Base-by-base conservation (phyloP, 2,888 invertebrate genomes). In the Agrenia bidenticulata region DNA sequence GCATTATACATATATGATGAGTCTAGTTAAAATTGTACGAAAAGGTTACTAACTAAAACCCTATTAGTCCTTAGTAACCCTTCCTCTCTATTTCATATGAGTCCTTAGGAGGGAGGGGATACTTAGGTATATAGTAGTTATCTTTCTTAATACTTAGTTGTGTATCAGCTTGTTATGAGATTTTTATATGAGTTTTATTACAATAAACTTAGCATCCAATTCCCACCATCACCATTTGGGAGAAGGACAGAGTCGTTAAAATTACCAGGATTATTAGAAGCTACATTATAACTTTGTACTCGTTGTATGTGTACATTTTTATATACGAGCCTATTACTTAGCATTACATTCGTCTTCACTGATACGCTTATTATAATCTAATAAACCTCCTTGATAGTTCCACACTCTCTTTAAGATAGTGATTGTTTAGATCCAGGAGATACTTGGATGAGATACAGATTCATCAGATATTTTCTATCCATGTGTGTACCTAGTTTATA, bases 281-380 rank as follows among this genome's bases (percentile, higher is more conserved):
- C 41, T 57, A 37, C 56, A 57, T 54, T 54, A 26, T 41, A 19
- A 51, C 51, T 21, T 51, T 51, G 51, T 51, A 24, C 2, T 15
- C 51, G n/a, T n/a, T n/a, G n/a, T 9, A 15, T 19, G 21, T 24
- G 7, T 21, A 51, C 13, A 51, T 7, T 7, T 17, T 19, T 49
- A 49, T 51, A 15, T 11, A 23, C 7, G 21, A 51, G 4, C 32
- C 55, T 55, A 55, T 55, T 55, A 55, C 37, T 51, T 23, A 51
- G 23, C 23, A 51, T 57, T 27, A 41, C 41, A 57, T 58, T 58
- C 41, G 27, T 5, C 23, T 27, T 45, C 54, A 23, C 58, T 58
- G 58, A 58, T 58, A 58, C 26, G 58, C 58, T 58, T 58, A 58
- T 58, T 58, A 58, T 58, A 58, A 58, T 42, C 58, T 58, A 58